These are phyloP conservation scores for Epirrhoe alternata DNA, from an alignment of 2,888 invertebrate genomes.

Conservation along the genomic window DNA sequence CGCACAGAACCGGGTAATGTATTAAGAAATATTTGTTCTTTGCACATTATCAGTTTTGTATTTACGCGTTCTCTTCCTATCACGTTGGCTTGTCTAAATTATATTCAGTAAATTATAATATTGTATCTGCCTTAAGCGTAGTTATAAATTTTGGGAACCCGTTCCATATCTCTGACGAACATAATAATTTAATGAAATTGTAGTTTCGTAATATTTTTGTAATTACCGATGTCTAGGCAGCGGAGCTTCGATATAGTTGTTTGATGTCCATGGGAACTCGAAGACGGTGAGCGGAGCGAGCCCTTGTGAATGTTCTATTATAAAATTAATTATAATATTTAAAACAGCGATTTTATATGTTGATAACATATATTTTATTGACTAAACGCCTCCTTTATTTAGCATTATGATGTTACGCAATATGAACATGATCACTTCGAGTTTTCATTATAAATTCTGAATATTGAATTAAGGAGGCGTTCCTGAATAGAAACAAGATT, in stretches of 20 bases:
- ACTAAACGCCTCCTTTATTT: not conserved
- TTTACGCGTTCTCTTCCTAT: conserved; percentile 10
- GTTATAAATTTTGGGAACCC: conserved; percentile 52
- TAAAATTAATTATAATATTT: conserved; percentile 28
- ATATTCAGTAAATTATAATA: conserved; percentile 28
- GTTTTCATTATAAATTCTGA: not conserved
- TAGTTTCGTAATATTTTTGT: conserved; percentile 56
- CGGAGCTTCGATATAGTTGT: conserved; percentile 20
- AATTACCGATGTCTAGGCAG: conserved; percentile 22
- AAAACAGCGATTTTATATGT: not conserved
- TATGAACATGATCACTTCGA: not conserved
- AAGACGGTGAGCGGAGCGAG: not conserved
- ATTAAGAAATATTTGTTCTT: no score
- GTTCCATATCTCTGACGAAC: conserved; percentile 50
- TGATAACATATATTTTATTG: not conserved
- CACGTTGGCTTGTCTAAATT: conserved; percentile 2
- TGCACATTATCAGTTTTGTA: no score
- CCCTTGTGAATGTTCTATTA: conserved; percentile 13
- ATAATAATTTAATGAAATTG: conserved; percentile 62
- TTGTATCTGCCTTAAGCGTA: conserved; percentile 51
- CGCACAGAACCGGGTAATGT: no score
- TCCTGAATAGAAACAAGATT: not conserved
- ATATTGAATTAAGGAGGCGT: not conserved
- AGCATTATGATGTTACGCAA: not conserved
- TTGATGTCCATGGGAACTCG: conserved; percentile 30